Percentiles rank a stretch among this genome's conserved stretches.
phyloP scores from a whole-genome alignment of 1,140 invertebrate genomes.

The Ips typographus region DNA sequence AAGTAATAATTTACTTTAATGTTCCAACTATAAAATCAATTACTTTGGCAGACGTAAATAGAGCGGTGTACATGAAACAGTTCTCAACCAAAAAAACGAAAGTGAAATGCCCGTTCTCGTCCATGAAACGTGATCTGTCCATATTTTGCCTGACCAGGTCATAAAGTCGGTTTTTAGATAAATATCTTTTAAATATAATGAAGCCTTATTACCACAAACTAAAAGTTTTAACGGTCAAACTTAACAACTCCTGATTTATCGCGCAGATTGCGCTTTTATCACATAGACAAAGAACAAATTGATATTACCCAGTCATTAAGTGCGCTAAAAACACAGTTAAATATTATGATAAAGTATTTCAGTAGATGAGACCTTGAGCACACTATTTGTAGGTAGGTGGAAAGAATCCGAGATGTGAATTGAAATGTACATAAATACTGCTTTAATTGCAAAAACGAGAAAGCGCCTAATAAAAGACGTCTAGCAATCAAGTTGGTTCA shows the following conservation, averaged over 20 bases:
- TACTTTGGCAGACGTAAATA: no score
- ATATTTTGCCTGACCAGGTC: background rate
- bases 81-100: conserved; percentile 6
- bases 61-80: no score
- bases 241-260: background rate
- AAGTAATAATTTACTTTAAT: no score
- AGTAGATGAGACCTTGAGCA: no score
- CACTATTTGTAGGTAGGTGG: no score
- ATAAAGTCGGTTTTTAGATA: background rate
- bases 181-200: background rate
- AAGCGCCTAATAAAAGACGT: background rate
- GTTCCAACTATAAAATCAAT: no score
- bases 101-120: conserved; percentile 15
- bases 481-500: background rate
- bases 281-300: background rate
- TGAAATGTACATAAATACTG: no score
- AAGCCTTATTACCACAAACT: no score
- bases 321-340: background rate
- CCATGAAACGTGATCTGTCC: conserved; percentile 14
- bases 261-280: background rate
- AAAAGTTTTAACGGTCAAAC: background rate
- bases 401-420: no score
- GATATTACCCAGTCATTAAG: conserved; percentile 2
- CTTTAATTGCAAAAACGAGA: no score
- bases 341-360: background rate